phyloP scores from a whole-genome alignment of 1,140 invertebrate genomes.

The Drosophila guanche region DNA sequence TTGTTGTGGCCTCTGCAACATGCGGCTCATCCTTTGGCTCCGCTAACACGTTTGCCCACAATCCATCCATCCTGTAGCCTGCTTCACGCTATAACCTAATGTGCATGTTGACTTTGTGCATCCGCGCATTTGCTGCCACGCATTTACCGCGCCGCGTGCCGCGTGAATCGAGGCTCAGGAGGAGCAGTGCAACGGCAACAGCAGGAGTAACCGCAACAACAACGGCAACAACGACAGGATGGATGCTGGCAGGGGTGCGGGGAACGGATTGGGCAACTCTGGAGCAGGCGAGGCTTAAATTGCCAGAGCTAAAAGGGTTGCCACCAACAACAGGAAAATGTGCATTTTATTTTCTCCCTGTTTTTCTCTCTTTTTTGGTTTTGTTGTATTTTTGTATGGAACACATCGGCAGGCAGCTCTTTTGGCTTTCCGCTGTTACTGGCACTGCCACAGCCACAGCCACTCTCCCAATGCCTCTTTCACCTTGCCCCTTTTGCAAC shows the following conservation, averaged over 20 bases:
- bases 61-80: not conserved
- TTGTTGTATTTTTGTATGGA: conserved; percentile 21
- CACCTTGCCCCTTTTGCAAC: conserved; percentile 4
- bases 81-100: conserved; percentile 6
- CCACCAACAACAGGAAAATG: conserved; percentile 48
- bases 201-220: conserved; percentile 29
- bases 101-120: conserved; percentile 55
- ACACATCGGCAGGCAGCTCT: conserved; percentile 68
- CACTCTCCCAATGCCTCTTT: not conserved
- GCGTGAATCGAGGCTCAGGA: not conserved
- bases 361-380: conserved; percentile 15
- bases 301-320: conserved; percentile 64
- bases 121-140: conserved; percentile 44
- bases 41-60: conserved; percentile 1
- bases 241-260: conserved; percentile 1
- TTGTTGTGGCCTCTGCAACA: too few relatives aligned
- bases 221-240: conserved; percentile 29
- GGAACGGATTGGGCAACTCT: conserved; percentile 28
- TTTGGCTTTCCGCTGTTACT: conserved; percentile 29
- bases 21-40: not conserved
- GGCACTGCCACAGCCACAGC: conserved; percentile 42
- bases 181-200: conserved; percentile 15
- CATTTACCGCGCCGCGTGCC: conserved; percentile 25
- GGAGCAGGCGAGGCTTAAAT: conserved; percentile 51
- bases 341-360: conserved; percentile 22